These are phyloP conservation scores for Megaptera novaeangliae DNA, from an alignment of 2,113 vertebrate species.

Conservation along the genomic window DNA sequence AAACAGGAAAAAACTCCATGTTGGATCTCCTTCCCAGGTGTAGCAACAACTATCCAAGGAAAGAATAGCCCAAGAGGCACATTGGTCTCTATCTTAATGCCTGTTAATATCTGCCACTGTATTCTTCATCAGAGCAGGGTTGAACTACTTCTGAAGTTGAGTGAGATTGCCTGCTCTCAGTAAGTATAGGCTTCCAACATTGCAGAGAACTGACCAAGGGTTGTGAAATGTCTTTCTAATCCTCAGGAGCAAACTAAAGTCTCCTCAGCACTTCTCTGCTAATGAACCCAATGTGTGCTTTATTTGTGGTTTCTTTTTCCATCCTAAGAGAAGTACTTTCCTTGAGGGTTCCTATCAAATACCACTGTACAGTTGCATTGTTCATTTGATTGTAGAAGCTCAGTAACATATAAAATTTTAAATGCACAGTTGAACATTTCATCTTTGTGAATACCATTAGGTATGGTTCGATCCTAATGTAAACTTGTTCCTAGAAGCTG, in stretches of 20 bases:
- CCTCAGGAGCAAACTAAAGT: not conserved
- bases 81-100: rapidly evolving
- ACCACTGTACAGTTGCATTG: not conserved
- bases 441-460: not conserved
- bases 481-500: not conserved
- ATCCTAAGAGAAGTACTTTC: not conserved
- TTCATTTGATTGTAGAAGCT: not conserved
- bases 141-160: not conserved
- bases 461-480: not conserved
- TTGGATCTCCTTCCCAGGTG: not conserved
- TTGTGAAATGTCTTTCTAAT: not conserved
- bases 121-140: not conserved
- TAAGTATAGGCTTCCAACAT: rapidly evolving
- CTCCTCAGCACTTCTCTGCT: not conserved
- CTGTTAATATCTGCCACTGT: rapidly evolving
- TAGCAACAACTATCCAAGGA: not conserved
- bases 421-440: not conserved
- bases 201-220: not conserved
- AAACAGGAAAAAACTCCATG: not conserved
- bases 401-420: not conserved
- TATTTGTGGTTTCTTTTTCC: not conserved
- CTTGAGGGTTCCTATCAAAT: not conserved
- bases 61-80: not conserved
- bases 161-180: rapidly evolving
- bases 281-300: not conserved